Conservation (phyloP, 2,888 invertebrate species). For the Hirtodrosophila duncani region DNA sequence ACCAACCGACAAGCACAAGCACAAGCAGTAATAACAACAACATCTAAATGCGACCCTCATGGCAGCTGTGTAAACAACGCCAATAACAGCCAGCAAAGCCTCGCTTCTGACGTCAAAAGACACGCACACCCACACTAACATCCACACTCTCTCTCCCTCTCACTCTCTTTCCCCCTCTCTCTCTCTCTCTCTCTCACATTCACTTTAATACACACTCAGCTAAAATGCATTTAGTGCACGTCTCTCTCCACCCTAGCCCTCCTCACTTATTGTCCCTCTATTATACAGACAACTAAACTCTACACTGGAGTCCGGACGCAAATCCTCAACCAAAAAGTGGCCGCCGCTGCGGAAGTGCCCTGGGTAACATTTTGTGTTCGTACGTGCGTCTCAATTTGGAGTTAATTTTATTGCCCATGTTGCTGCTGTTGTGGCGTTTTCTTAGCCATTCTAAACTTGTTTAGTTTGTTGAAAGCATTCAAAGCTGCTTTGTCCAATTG, state of each 20-base stretch:
- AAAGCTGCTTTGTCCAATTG: too few species aligned
- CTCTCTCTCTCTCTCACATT: too few species aligned
- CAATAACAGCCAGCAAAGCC: slow-evolving; percentile 34
- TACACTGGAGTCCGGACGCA: slow-evolving; percentile 20
- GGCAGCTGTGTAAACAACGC: slow-evolving; percentile 64
- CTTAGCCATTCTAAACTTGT: too few species aligned
- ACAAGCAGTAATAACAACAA: slow-evolving; percentile 29
- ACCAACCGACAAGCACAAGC: slow-evolving; percentile 12
- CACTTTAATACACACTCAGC: slow-evolving; percentile 1
- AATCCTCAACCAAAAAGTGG: slow-evolving; percentile 62
- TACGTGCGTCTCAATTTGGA: slow-evolving; percentile 54
- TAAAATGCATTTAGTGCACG: slow-evolving; percentile 49
- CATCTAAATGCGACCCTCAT: slow-evolving; percentile 59
- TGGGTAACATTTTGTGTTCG: slow-evolving; percentile 54
- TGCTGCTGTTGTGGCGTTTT: too few species aligned
- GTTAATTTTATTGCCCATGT: slow-evolving; percentile 66
- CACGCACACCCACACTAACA: slow-evolving; percentile 11
- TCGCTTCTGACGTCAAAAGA: slow-evolving; percentile 60
- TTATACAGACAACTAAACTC: slow-evolving; percentile 56
- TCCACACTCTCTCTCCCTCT: slow-evolving; percentile 10
- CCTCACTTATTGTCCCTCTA: neutral
- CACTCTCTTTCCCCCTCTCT: slow-evolving; percentile 4
- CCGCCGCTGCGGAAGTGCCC: slow-evolving; percentile 64
- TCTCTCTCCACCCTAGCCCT: neutral
- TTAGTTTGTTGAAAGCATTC: too few species aligned